These are phyloP conservation scores for Halocynthia aurantium DNA, from an alignment of 23 tunicate genomes.

Conservation along the genomic window DNA sequence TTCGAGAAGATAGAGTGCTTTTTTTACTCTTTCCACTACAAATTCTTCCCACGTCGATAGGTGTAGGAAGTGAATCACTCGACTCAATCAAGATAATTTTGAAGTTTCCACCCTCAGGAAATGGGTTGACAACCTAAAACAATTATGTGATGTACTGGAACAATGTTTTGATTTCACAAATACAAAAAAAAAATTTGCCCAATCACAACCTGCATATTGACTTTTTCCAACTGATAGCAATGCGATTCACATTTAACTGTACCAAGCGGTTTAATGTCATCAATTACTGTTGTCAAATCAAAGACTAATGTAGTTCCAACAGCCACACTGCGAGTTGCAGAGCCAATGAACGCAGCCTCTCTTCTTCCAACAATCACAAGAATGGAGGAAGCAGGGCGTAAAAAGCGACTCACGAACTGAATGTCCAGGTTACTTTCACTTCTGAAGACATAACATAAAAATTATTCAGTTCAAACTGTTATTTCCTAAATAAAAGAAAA, in stretches of 20 bases:
- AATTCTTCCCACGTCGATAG: constrained; percentile 52
- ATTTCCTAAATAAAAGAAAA: too few relatives aligned
- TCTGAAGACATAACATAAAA: constrained; percentile 17
- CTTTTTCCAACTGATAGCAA: constrained; percentile 59
- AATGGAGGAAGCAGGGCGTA: constrained; percentile 88
- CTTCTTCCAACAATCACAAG: constrained; percentile 56
- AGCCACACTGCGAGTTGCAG: constrained; percentile 14
- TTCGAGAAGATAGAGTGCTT: constrained; percentile 61
- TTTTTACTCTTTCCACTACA: constrained; percentile 40
- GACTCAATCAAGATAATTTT: constrained; percentile 76
- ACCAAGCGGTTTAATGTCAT: constrained; percentile 48
- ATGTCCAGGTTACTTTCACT: constrained; percentile 59
- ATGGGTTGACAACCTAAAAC: constrained; percentile 56
- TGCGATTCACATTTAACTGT: constrained; percentile 41
- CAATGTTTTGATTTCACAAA: not conserved
- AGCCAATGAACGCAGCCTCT: constrained; percentile 7
- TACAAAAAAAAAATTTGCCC: not conserved
- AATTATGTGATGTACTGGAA: not conserved
- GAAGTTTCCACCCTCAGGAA: constrained; percentile 49
- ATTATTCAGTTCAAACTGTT: too few relatives aligned
- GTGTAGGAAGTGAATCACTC: constrained; percentile 75
- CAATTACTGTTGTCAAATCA: constrained; percentile 46
- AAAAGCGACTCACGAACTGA: constrained; percentile 53
- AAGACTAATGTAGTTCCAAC: constrained; percentile 85
- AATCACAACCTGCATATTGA: constrained; percentile 43